Evolutionary conservation across 1,140 invertebrate genomes (phyloP).

Genomic region (Leptonema lineaticorne): DNA sequence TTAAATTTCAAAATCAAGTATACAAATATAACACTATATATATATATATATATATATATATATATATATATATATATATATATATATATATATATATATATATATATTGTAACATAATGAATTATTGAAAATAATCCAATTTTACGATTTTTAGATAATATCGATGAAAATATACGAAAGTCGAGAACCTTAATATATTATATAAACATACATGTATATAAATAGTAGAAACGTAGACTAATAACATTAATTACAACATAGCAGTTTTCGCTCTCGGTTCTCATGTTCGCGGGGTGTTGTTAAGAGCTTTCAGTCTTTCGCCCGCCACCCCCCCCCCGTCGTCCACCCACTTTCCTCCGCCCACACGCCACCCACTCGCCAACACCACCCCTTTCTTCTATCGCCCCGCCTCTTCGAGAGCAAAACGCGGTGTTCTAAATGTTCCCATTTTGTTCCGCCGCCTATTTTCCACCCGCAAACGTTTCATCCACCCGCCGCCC

Average conservation of each 20-base stretch:
- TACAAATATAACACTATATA: no score
- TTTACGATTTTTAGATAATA: no score
- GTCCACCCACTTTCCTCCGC: neutral
- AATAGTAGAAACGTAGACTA: no score
- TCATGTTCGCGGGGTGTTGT: neutral
- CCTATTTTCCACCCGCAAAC: neutral
- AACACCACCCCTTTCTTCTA: neutral
- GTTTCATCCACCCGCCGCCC: neutral
- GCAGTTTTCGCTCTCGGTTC: neutral
- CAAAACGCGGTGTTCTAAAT: neutral
- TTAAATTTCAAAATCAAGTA: no score
- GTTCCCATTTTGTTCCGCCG: neutral
- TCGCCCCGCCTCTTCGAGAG: neutral
- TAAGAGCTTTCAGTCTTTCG: neutral
- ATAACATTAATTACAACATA: slow-evolving; percentile 10
- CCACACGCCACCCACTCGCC: neutral
- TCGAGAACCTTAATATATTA: no score
- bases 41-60: no score
- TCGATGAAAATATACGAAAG: no score
- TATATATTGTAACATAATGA: no score
- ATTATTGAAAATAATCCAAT: no score
- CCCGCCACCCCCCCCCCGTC: neutral
- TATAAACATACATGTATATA: no score
- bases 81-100: no score
- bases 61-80: no score